Base-by-base conservation (phyloP, 2,888 invertebrate genomes). In the Steinernema carpocapsae region DNA sequence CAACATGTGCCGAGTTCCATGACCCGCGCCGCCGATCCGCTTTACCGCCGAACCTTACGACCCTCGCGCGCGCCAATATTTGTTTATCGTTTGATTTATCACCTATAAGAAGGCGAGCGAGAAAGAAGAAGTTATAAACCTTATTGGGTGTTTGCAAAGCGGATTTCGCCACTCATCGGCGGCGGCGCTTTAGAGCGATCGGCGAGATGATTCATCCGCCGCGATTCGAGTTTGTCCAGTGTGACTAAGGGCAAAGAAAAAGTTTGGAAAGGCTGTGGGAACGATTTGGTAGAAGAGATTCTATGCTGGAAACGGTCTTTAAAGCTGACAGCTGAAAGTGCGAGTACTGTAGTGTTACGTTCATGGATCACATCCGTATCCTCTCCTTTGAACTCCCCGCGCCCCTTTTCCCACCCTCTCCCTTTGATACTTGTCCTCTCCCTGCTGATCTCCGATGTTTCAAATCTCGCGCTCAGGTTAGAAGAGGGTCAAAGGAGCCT, bases 131-230 rank as follows among this genome's bases (percentile, higher is more conserved):
- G 64, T 64, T 64, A 64, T 64, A 64, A 64, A 64, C 64, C 64
- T 64, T 64, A 29, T 37, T 17, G 64, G 64, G 17, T 64, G 64
- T 64, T 64, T 64, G 64, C 64, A 17, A 14, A 64, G 64, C 29
- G 64, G 64, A 64, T 64, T 64, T 64, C 64, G 29, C 32, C 64
- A 64, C 64, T 64, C 64, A 32, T 64, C 64, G 64, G 64, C 64
- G 64, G 37, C 37, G 10, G 37, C 37, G 37, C 37, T 26, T 64
- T 64, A 17, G 32, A 64, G 17, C 64, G 37, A 52, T 52, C 64
- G 32, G 4, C 64, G 17, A 12, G 37, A n/a, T 64, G 64, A 64
- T 2, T 64, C 64, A 64, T 32, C 3, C 48, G 48, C n/a, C 17
- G 48, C 48, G 37, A 37, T 37, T 37, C 37, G 37, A 37, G 37